Evolutionary conservation across 2,113 vertebrate genomes (phyloP).

Genomic region (Tetrao urogallus): DNA sequence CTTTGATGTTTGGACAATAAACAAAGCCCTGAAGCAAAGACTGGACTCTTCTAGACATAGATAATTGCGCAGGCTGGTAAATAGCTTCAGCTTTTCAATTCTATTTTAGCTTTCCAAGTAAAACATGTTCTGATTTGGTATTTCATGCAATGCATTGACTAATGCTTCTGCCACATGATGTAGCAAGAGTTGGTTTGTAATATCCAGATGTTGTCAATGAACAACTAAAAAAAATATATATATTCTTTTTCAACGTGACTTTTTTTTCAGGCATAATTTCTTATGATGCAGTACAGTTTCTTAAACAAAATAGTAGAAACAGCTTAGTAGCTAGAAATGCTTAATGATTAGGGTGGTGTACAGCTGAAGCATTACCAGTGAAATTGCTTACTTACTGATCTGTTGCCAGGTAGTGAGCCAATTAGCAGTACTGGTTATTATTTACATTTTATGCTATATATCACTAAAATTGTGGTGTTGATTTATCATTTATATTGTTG

Average conservation of each 20-base stretch:
- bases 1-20: neutral
- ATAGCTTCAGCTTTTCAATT: neutral
- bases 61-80: neutral
- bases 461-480: constrained; percentile 89
- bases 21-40: neutral
- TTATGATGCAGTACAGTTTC: neutral
- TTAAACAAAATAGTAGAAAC: constrained; percentile 55
- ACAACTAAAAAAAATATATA: neutral
- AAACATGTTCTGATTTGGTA: neutral
- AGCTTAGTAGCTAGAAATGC: constrained; percentile 72
- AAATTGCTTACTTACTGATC: constrained; percentile 77
- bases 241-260: neutral
- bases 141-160: neutral
- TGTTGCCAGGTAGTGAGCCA: constrained; percentile 86
- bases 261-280: constrained; percentile 23
- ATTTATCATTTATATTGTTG: constrained; percentile 89
- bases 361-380: constrained; percentile 62
- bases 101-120: neutral
- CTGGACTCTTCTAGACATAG: neutral
- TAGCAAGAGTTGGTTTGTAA: neutral
- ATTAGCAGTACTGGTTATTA: constrained; percentile 89
- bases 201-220: neutral
- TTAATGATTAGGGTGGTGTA: constrained; percentile 76
- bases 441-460: constrained; percentile 94
- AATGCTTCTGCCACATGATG: neutral